Conservation (phyloP, 2,113 vertebrate genomes). For the Myocastor coypus region DNA sequence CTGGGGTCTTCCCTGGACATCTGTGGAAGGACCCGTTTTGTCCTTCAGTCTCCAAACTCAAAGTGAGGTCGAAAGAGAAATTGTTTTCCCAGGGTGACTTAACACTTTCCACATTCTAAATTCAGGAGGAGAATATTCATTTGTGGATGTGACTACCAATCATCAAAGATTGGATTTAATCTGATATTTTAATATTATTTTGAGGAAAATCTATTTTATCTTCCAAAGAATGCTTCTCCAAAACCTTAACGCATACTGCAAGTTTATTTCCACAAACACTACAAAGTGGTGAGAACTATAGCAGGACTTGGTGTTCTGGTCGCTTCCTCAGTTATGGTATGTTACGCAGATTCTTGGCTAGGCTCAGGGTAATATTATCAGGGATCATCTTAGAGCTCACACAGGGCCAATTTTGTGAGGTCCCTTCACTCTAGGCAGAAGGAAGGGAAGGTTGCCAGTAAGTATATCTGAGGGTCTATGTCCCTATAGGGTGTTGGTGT, state of each 20-base stretch:
- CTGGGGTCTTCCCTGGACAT: not conserved
- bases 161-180: not conserved
- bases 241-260: not conserved
- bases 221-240: not conserved
- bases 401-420: not conserved
- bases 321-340: not conserved
- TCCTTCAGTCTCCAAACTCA: not conserved
- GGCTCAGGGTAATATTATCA: not conserved
- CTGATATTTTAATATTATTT: not conserved
- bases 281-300: not conserved
- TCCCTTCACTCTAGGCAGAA: not conserved
- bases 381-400: not conserved
- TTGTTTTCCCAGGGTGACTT: not conserved
- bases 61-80: not conserved
- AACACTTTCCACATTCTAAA: not conserved
- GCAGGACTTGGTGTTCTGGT: not conserved
- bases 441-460: not conserved
- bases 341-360: not conserved
- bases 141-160: not conserved
- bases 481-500: not conserved
- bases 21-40: not conserved
- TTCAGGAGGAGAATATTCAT: not conserved
- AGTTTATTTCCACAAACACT: not conserved
- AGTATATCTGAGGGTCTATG: not conserved
- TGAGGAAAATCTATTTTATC: not conserved